Evolutionary conservation across 2,888 invertebrate genomes (phyloP).

Genomic region (Acanthoscelides obtectus): DNA sequence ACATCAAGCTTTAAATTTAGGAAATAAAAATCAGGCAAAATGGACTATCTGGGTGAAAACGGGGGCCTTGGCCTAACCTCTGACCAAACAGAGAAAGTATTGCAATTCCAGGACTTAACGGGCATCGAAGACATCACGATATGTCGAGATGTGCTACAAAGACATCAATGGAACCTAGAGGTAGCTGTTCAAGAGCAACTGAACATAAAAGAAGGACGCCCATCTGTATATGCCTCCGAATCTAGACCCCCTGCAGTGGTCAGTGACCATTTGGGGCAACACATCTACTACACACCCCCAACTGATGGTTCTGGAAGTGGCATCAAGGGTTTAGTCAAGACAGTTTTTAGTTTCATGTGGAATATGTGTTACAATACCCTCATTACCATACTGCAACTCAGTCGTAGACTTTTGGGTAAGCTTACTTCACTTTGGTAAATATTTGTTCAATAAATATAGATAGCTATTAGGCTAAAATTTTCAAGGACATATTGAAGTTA

Average conservation of each 20-base stretch:
- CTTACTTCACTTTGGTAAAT: background rate
- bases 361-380: conserved; percentile 82
- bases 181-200: conserved; percentile 88
- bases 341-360: conserved; percentile 74
- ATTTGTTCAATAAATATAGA: background rate
- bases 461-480: background rate
- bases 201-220: conserved; percentile 84
- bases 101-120: conserved; percentile 93
- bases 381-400: conserved; percentile 71
- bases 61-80: conserved; percentile 62
- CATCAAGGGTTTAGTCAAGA: conserved; percentile 66
- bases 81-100: conserved; percentile 86
- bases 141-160: conserved; percentile 83
- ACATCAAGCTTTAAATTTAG: background rate
- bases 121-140: conserved; percentile 91
- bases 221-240: conserved; percentile 76
- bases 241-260: conserved; percentile 74
- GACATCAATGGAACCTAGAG: conserved; percentile 94
- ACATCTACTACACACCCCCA: conserved; percentile 56
- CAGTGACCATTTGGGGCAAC: conserved; percentile 71
- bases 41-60: conserved; percentile 45
- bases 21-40: conserved; percentile 19
- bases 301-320: conserved; percentile 53
- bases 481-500: background rate
- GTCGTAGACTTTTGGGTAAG: conserved; percentile 63